These are phyloP conservation scores for Pristionchus fissidentatus DNA, from an alignment of 2,888 invertebrate species.

Conservation along the genomic window DNA sequence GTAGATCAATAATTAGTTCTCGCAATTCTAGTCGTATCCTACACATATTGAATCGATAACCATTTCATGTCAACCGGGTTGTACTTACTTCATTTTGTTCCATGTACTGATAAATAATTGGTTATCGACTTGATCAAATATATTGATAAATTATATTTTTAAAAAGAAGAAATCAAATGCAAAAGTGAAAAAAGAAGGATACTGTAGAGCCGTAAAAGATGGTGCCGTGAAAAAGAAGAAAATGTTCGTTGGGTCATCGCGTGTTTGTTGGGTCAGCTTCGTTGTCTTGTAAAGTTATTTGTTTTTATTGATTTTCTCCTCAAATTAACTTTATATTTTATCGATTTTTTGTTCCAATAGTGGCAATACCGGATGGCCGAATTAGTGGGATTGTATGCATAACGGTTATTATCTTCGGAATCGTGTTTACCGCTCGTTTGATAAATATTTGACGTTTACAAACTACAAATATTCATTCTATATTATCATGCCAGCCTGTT, in stretches of 20 bases:
- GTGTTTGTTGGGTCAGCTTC: not conserved
- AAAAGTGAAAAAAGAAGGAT: not conserved
- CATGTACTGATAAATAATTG: not conserved
- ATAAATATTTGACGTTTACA: too few species aligned
- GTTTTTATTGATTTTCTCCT: not conserved
- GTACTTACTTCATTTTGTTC: not conserved
- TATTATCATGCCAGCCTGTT: too few species aligned
- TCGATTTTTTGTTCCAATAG: too few species aligned
- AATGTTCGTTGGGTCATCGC: not conserved
- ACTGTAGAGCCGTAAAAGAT: not conserved
- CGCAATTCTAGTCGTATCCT: not conserved
- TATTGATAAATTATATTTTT: not conserved
- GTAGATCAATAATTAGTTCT: not conserved
- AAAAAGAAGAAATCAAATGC: not conserved
- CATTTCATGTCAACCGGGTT: conserved; percentile 16
- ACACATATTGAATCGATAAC: not conserved
- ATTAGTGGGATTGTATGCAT: too few species aligned
- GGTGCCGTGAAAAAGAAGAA: not conserved
- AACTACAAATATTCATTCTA: too few species aligned
- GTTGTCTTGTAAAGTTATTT: not conserved
- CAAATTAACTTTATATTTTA: too few species aligned
- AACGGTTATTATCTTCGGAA: too few species aligned
- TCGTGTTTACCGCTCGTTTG: too few species aligned
- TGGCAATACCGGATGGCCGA: too few species aligned
- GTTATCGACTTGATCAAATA: not conserved